Evolutionary conservation across 2,888 invertebrate species (phyloP), one percentile per base, ranked within the genome.

Genomic region (Pyrgus malvae): DNA sequence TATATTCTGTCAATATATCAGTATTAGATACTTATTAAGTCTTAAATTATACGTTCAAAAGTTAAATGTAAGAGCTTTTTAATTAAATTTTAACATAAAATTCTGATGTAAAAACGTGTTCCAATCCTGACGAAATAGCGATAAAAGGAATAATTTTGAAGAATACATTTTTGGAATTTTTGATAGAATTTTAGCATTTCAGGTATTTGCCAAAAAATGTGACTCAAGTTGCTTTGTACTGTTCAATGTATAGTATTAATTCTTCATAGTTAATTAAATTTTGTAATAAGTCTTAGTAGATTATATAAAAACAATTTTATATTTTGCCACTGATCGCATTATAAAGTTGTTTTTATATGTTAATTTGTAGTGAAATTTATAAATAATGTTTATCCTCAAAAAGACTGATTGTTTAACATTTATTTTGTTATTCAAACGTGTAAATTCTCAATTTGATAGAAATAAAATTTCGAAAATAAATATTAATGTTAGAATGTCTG

Each of bases 331-430:
- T 50, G n/a, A n/a, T n/a, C n/a, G n/a, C n/a, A n/a, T n/a, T n/a
- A n/a, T 55, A 54, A 57, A 60, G 56, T 56, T 57, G 56, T 44
- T 61, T 63, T 60, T 60, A 58, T 48, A 48, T 57, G 54, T 55
- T 14, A 21, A 23, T 17, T 38, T 51, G 60, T 64, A 64, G 64
- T 56, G 55, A 62, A 63, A 58, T 67, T 64, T 64, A 66, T 63
- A 60, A 62, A 56, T 64, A 69, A 72, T 64, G 61, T 74, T 85
- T 86, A 86, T 85, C 87, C 88, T 87, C 78, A 77, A 85, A 82
- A 89, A 89, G 89, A 89, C 89, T 89, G 89, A 89, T 88, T 83
- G 69, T 86, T 88, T 87, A 83, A 75, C 58, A 65, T 80, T 85
- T 80, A 74, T 79, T 79, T 75, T 69, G 63, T 69, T 68, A 62